Evolutionary conservation across 1,140 invertebrate species (phyloP), one percentile per base, ranked within the genome.

Genomic region (Agraylea sexmaculata): DNA sequence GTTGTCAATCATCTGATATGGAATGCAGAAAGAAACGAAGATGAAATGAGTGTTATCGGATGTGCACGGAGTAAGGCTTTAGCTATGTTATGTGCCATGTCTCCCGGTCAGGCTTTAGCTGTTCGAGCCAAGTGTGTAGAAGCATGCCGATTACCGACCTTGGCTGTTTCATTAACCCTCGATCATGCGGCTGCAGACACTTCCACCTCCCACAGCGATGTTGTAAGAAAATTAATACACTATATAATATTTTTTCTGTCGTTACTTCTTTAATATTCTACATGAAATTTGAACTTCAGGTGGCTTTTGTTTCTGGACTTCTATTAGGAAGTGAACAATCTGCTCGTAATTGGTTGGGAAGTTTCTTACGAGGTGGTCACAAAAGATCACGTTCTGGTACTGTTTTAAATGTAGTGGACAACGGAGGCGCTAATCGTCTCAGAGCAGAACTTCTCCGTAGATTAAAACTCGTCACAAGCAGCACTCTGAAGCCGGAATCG

Each of bases 271-370:
- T n/a, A n/a, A n/a, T n/a, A n/a, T n/a, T n/a, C n/a, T n/a, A n/a
- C n/a, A n/a, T n/a, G n/a, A n/a, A n/a, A n/a, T n/a, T n/a, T n/a
- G n/a, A 30, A 36, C 53, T 57, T 8, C 46, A 73, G 70, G 69
- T 95, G 7, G 80, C 89, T 8, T 96, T 95, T 66, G 73, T 94
- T 16, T 91, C 87, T 35, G 89, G 91, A 6, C 65, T 97, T 21
- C 66, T 96, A 37, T 68, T 95, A 20, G 89, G 91, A 12, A 90
- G 81, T 55, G 90, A 96, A 64, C 82, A 88, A 53, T 79, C 79
- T 47, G 79, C 89, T 1, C 73, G 89, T 51, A 82, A 78, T 43
- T 96, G 91, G 91, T 92, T 96, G 58, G 84, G 87, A 0, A 73
- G 83, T 51, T 96, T 91, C 56, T 77, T 95, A 22, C 76, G 89